Evolutionary conservation across 2,797 vertebrate species (phyloP), one percentile per base, ranked within the genome.

Genomic region (Pseudomugil gertrudae): DNA sequence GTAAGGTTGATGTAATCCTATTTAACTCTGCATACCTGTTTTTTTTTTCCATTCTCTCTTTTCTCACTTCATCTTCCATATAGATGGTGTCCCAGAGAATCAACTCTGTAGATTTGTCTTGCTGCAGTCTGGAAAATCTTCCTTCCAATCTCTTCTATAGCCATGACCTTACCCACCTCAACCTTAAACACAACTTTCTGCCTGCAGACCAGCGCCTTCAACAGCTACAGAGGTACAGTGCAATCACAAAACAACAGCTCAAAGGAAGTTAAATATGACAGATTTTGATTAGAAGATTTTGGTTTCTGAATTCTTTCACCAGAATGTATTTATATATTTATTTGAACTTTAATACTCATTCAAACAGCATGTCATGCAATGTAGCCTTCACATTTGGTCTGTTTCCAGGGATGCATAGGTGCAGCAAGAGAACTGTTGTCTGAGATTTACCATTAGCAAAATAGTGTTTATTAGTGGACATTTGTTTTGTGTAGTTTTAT

Each of bases 131-230:
- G 86, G 98, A 99, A 78, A 94, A 95, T 63, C 95, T 99, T 63
- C 98, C 98, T 67, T 93, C 94, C 75, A 97, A 98, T 81, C 94
- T 99, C 68, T 98, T 98, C 92, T 99, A 97, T 85, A 99, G 98
- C 92, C 97, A 98, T 75, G 98, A 99, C 89, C 95, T 99, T 84
- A 99, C 98, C 78, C 98, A 99, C 90, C 97, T 99, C 87, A 99
- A 99, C 87, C 94, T 99, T 79, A 99, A 98, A 90, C 97, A 98
- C 85, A 99, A 99, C 92, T 97, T 98, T 82, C 92, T 99, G 85
- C 92, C 95, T 1, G 79, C 92, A 26, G 94, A 93, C 83, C 90
- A 94, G 77, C 94, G 93, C 0, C 94, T 98, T 71, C 91, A 89
- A 69, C 96, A 97, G 75, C 93, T 99, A 57, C 96, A 97, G 89